Evolutionary conservation across 1,140 invertebrate genomes (phyloP).

Genomic region (Drosophila varians): DNA sequence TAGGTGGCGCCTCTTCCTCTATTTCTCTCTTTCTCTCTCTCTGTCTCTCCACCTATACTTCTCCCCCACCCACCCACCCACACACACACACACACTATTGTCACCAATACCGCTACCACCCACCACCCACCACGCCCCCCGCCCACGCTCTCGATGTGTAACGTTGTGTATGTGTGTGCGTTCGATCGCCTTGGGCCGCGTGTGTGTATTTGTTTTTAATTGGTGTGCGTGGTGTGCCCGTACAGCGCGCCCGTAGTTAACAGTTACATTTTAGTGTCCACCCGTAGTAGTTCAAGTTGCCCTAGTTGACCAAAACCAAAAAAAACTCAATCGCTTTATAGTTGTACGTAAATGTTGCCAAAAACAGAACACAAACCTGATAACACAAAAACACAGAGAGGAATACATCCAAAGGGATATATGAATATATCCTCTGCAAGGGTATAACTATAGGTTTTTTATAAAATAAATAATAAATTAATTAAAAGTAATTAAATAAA

Average conservation of each 20-base stretch:
- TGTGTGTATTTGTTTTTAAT: constrained; percentile 11
- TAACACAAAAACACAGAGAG: constrained; percentile 10
- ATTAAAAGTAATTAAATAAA: too few species aligned
- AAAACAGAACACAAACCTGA: neutral
- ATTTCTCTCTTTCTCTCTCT: constrained; percentile 8
- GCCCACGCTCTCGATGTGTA: constrained; percentile 36
- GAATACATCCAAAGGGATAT: neutral
- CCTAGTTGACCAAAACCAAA: constrained; percentile 54
- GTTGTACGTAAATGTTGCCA: constrained; percentile 41
- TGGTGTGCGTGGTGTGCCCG: constrained; percentile 20
- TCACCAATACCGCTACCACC: constrained; percentile 5
- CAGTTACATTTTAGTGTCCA: constrained; percentile 69
- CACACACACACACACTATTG: constrained; percentile 4
- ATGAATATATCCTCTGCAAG: too few species aligned
- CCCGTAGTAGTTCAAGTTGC: constrained; percentile 68
- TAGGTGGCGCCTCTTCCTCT: constrained; percentile 70
- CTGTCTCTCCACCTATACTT: constrained; percentile 16
- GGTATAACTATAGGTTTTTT: too few species aligned
- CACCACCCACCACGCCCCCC: constrained; percentile 12
- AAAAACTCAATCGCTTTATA: constrained; percentile 53
- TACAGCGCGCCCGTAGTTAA: constrained; percentile 63
- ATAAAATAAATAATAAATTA: too few species aligned
- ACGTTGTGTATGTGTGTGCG: constrained; percentile 23
- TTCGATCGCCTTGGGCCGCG: constrained; percentile 33
- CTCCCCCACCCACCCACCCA: too few species aligned